Base-by-base conservation (phyloP, 2,888 invertebrate species). In the Mythimna ferrago region DNA sequence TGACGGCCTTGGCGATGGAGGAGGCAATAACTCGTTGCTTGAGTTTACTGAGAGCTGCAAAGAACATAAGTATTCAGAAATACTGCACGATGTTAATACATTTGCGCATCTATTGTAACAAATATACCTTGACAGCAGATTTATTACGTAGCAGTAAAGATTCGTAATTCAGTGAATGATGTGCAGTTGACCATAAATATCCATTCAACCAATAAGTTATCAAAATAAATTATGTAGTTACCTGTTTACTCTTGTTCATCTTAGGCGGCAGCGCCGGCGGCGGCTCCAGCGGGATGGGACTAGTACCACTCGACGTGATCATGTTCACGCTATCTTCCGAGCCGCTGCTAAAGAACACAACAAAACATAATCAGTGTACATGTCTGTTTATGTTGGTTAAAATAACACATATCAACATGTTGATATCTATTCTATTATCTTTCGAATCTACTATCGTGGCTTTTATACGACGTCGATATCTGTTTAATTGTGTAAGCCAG, bases 231-330 rank as follows among this genome's bases (percentile, higher is more conserved):
- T 48, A 19, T 38, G 16, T n/a, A 26, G 16, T 70, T 87, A 93
- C 95, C 93, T 92, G 94, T 92, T 93, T 96, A 78, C 80, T 93
- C 84, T 92, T 96, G 86, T 89, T 97, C 93, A 94, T 95, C 89
- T 97, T 97, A 58, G 97, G 97, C 44, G 97, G 97, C 74, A 97
- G 87, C 26, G 97, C 97, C 3, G 97, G 84, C 16, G 97, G 84
- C 2, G 95, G 95, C 82, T 94, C 95, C 61, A 90, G 95, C 86
- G 91, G 97, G 89, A 93, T 93, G 80, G 92, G 97, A 94, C 97
- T 92, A 89, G 96, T 92, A 84, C 94, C 88, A 92, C 96, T 91
- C 91, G 97, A 89, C 54, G 93, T 91, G 35, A 89, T 91, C 89
- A 95, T 92, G 85, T 93, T 94, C 44, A 95, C 93, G 78, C 94